Base-by-base conservation (phyloP, 2,113 vertebrate species). In the Ranitomeya variabilis region DNA sequence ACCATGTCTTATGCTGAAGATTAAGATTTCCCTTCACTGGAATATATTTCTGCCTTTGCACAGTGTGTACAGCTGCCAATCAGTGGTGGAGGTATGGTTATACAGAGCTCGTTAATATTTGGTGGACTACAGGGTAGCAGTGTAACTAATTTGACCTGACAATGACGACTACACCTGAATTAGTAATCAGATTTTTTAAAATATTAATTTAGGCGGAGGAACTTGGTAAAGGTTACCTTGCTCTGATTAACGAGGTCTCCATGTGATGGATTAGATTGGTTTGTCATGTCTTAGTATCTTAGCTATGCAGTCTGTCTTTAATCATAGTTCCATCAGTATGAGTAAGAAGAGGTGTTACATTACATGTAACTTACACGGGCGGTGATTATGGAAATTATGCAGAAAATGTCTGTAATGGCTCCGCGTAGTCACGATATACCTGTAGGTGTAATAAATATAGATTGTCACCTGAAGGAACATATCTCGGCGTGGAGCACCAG, bases 331-430 rank as follows among this genome's bases (percentile, higher is more conserved):
- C 71, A 74, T 52, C 12, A 8, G 16, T 3, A n/a, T 79, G 52
- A 54, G 45, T 79, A 55, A 55, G 3, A 45, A 45, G 51, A 55
- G 51, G 77, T 79, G 51, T n/a, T 13, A 45, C 18, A 11, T 62
- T 82, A 23, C 52, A 6, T 23, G 21, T n/a, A 21, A 8, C n/a
- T n/a, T 6, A 82, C 59, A 64, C 45, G 51, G 14, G 66, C 14
- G 18, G 54, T 45, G 59, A 64, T 31, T 19, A n/a, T 10, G 59
- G 18, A 60, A 83, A 83, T 45, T 83, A 83, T 83, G 80, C 19
- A 21, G 26, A 83, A 83, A 51, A 83, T 83, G 80, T 66, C 3
- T 83, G 7, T 21, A n/a, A 83, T 64, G 59, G 80, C 19, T 5
- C 0, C 19, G 7, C 18, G 51, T 4, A 45, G 80, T 62, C 13